Percentiles rank a stretch among this genome's conserved stretches.
These are phyloP conservation scores for Crocidura indochinensis DNA, from an alignment of 2,797 vertebrate genomes.

Conservation along the genomic window DNA sequence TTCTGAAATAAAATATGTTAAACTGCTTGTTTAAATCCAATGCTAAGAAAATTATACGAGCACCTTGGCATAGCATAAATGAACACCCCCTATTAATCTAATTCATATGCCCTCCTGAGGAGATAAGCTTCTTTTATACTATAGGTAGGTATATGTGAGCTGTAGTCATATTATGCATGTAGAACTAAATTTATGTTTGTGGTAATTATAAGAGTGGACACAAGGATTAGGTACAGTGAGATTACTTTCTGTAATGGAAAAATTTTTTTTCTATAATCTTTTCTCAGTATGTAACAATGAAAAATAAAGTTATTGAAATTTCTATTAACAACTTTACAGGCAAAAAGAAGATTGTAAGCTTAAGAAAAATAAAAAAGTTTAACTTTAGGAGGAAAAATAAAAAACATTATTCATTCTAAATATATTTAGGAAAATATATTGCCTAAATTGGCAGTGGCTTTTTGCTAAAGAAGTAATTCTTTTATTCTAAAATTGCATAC, in stretches of 20 bases:
- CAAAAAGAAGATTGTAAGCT: conserved; percentile 5
- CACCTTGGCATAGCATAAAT: background rate
- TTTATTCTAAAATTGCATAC: background rate
- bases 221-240: background rate
- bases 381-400: background rate
- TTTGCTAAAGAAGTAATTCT: conserved; percentile 59
- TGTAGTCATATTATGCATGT: background rate
- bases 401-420: conserved; percentile 47
- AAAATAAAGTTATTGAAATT: conserved; percentile 18
- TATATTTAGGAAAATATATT: conserved; percentile 21
- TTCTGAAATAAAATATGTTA: conserved; percentile 62
- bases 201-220: background rate
- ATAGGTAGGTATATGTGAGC: background rate
- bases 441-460: background rate
- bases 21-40: conserved; percentile 40
- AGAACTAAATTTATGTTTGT: background rate
- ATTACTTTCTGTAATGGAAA: background rate
- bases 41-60: conserved; percentile 57
- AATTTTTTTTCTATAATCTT: background rate
- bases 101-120: background rate
- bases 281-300: conserved; percentile 27
- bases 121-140: conserved; percentile 11
- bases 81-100: conserved; percentile 45
- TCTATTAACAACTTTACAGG: conserved; percentile 25
- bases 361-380: conserved; percentile 59